Evolutionary conservation across 2,797 vertebrate genomes (phyloP).

Genomic region (Cygnus olor): DNA sequence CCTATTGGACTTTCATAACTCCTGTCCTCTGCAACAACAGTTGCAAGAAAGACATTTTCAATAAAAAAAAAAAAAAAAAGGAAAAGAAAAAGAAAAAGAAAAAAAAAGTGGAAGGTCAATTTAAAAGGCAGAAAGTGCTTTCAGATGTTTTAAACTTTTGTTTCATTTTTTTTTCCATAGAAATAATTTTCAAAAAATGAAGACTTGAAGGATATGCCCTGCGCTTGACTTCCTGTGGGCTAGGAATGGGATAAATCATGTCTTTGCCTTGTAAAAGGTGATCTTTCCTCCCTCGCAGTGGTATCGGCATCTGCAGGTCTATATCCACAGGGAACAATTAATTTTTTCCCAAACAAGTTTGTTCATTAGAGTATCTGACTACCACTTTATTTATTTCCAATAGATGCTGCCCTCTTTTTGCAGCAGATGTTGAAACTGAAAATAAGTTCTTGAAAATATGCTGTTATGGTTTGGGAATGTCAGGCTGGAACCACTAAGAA

Average conservation of each 20-base stretch:
- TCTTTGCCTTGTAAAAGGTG: constrained; percentile 40
- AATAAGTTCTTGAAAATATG: neutral
- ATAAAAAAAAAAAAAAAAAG: neutral
- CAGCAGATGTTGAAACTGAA: neutral
- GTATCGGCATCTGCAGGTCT: neutral
- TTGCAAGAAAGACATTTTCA: neutral
- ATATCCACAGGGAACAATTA: constrained; percentile 28
- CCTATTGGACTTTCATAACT: neutral
- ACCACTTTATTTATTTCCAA: constrained; percentile 22
- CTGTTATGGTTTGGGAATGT: neutral
- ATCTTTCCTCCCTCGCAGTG: constrained; percentile 2
- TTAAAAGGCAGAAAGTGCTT: neutral
- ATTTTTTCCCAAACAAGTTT: constrained; percentile 1
- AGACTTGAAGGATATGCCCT: constrained; percentile 4
- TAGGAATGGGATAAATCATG: constrained; percentile 3
- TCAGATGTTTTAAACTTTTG: constrained; percentile 6
- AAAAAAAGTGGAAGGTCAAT: neutral
- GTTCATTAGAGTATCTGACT: neutral
- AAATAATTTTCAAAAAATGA: neutral
- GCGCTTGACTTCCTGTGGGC: constrained; percentile 13
- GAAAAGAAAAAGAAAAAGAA: no score
- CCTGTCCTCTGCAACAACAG: neutral
- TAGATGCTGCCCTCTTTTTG: neutral
- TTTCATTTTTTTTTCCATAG: neutral
- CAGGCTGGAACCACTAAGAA: neutral